Base-by-base conservation (phyloP, 2,113 vertebrate genomes). In the Galeopterus variegatus region DNA sequence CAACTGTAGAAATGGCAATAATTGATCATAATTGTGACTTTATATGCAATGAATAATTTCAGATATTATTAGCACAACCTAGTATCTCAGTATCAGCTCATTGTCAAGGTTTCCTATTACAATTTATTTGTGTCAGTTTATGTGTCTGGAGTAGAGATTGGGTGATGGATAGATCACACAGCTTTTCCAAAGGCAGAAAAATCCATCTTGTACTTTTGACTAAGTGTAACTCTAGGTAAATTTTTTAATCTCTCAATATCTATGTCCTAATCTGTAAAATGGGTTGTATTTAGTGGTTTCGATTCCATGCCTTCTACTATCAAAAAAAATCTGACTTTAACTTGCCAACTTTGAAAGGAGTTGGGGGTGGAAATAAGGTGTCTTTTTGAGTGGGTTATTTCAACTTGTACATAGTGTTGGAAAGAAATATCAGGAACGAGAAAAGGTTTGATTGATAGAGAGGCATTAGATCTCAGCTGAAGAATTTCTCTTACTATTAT, bases 1-100 rank as follows among this genome's bases (percentile, higher is more conserved):
- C 21, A 93, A 52, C 92, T 86, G 95, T 31, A 85, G 81, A 88
- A 84, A 65, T 82, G 60, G 24, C 36, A 91, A 36, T 93, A 93
- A 75, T 70, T 77, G 36, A 36, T 94, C 28, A 85, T 88, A 86
- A 69, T 72, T 76, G n/a, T 69, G 65, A 4, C 36, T 94, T 90
- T n/a, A 36, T 15, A 54, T 48, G 23, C 54, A 81, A 48, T 11
- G 18, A 79, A 60, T 17, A 21, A 58, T 48, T 91, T 70, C 56
- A 24, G 45, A 36, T 60, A 14, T 50, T 56, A 48, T 84, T 69
- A 75, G 26, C 36, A 60, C 14, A 93, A 54, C 21, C 31, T 4
- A 21, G 8, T 67, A n/a, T 86, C 24, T 93, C 41, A 80, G 33
- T n/a, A 58, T 82, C 56, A 50, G 62, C 54, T 97, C 62, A 48